phyloP scores from a whole-genome alignment of 2,113 vertebrate genomes.

The Solea senegalensis region DNA sequence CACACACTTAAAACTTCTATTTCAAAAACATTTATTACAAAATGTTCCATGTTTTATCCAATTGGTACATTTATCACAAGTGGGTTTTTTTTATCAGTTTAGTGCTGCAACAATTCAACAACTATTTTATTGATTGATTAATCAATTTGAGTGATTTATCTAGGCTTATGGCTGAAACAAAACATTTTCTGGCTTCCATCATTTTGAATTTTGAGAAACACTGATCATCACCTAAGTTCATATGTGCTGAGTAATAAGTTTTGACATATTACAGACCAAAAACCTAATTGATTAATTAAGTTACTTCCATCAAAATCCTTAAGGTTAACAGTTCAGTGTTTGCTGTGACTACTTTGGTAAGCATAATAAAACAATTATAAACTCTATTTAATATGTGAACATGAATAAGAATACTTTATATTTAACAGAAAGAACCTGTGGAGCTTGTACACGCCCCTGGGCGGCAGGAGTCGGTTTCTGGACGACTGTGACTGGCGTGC shows the following conservation, averaged over 20 bases:
- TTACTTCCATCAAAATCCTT: neutral
- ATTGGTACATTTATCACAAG: neutral
- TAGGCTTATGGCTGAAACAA: too few relatives aligned
- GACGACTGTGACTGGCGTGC: slow-evolving; percentile 57
- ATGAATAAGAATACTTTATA: neutral
- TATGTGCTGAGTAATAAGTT: too few relatives aligned
- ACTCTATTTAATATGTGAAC: neutral
- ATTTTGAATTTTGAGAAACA: too few relatives aligned
- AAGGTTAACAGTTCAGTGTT: neutral
- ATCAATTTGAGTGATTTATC: too few relatives aligned
- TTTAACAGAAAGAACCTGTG: slow-evolving; percentile 79
- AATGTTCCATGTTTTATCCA: neutral
- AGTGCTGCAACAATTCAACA: too few relatives aligned
- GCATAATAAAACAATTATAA: neutral
- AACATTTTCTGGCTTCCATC: too few relatives aligned
- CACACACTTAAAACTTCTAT: too few relatives aligned
- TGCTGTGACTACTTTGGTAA: neutral
- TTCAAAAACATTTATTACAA: neutral
- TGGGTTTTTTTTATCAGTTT: neutral
- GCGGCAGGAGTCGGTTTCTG: slow-evolving; percentile 81
- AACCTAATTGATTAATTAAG: too few relatives aligned
- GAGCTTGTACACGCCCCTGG: slow-evolving; percentile 70
- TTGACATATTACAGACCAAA: too few relatives aligned
- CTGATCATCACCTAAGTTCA: too few relatives aligned
- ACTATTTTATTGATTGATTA: too few relatives aligned